Base-by-base conservation (phyloP, 1,140 invertebrate species). In the Calliphora vicina region DNA sequence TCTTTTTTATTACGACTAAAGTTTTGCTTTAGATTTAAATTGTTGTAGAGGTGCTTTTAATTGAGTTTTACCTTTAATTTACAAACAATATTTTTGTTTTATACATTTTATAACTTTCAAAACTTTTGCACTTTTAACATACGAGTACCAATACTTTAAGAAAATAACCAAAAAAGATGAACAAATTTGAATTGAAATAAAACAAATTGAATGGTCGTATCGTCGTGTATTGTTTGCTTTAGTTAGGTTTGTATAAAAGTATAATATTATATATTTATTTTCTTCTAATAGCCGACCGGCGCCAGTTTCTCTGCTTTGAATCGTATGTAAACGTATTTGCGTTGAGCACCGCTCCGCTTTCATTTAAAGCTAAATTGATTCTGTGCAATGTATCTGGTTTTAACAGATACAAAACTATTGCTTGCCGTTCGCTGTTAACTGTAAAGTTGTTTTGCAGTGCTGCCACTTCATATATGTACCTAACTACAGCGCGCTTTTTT, bases 281-380 rank as follows among this genome's bases (percentile, higher is more conserved):
- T 25, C 25, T 67, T 67, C 61, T 67, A 78, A 42, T 43, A 78
- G 74, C 74, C 74, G 74, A 78, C 74, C 74, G 74, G 74, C 74
- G 74, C 74, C 74, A 78, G 74, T 78, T 78, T 20, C 74, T 78
- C 74, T 78, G 74, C 20, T 78, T 78, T 35, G 35, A 35, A 8
- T 35, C 5, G 20, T 25, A 23, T 78, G 13, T 43, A 67, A 25
- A 23, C 74, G 35, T 78, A 6, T 43, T 78, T 12, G 20, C 74
- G 35, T 78, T 23, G 35, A 12, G 29, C 35, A 57, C 50, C 42
- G 74, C n/a, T 43, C n/a, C 74, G 74, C 42, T 78, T 78, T 43
- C 74, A 78, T 78, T 78, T 78, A 78, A 78, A 78, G 74, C 74
- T 78, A 15, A 78, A 78, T 78, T 45, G 74, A 43, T 78, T 78